Evolutionary conservation across 2,113 vertebrate genomes (phyloP), one percentile per base, ranked within the genome.

Genomic region (Onychorhynchus coronatus): DNA sequence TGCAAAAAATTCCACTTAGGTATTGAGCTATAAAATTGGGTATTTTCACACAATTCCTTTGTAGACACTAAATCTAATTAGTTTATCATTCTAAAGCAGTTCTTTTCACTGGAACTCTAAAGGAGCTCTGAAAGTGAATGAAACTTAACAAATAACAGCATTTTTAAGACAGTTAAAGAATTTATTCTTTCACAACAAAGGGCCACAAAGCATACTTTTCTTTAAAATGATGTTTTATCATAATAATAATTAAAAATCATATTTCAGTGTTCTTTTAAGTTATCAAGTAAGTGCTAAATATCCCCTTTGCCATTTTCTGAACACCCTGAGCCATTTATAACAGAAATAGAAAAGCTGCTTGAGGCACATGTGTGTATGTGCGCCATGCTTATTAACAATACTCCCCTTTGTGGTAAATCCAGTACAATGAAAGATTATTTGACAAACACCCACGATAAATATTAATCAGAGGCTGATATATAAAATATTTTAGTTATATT

Each of bases 161-260:
- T 70, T 66, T 87, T 53, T 12, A 33, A 79, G 25, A 39, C 27
- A 46, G 24, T 42, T 85, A 55, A 91, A 89, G 14, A 49, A 55
- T 95, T 95, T 95, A 95, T 96, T 94, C 31, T 79, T 88, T 94
- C 66, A 82, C 59, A 66, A 73, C 23, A 58, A 78, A 58, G 6
- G 1, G 6, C 37, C 35, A 63, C 42, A 44, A 68, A 77, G 4
- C 25, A 81, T 68, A 20, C 11, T 89, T 72, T 85, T 59, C 49
- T 67, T 70, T 53, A 77, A 37, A 56, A 65, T 47, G 53, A 49
- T n/a, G 37, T 87, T 62, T 63, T 49, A 50, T 73, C 70, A 79
- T 77, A 75, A 67, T 61, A 90, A 79, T 72, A 68, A 83, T 21
- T 71, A 83, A 82, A 84, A 91, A 73, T 65, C 25, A 35, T 41